Evolutionary conservation across 2,113 vertebrate species (phyloP).

Genomic region (Pseudopipra pipra): DNA sequence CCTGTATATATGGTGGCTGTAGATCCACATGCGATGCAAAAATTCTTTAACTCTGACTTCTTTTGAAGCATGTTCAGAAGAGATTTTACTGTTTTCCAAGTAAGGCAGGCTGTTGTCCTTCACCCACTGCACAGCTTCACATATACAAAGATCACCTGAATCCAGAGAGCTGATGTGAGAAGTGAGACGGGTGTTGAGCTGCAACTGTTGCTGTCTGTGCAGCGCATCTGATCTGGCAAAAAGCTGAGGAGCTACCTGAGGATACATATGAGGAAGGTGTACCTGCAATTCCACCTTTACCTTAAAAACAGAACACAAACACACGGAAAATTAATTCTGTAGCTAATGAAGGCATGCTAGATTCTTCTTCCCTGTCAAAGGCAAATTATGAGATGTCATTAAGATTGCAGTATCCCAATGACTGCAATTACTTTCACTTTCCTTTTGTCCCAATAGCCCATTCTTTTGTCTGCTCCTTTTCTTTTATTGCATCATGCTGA

Average conservation of each 20-base stretch:
- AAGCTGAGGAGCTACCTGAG: constrained; percentile 61
- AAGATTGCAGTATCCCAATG: not conserved
- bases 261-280: constrained; percentile 73
- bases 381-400: not conserved
- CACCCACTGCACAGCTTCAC: constrained; percentile 76
- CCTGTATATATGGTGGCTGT: constrained; percentile 80
- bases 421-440: not conserved
- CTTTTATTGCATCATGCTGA: not conserved
- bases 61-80: not conserved
- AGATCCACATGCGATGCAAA: constrained; percentile 78
- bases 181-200: constrained; percentile 68
- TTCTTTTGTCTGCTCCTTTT: not conserved
- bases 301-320: constrained; percentile 47
- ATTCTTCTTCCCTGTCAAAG: not conserved
- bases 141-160: constrained; percentile 68
- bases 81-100: constrained; percentile 14
- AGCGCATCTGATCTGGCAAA: constrained; percentile 71
- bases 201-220: constrained; percentile 72
- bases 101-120: constrained; percentile 70
- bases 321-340: not conserved
- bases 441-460: not conserved
- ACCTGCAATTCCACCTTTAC: constrained; percentile 76
- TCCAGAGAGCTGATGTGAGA: constrained; percentile 69
- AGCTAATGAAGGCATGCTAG: not conserved
- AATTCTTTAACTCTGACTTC: constrained; percentile 9